Evolutionary conservation across 2,113 vertebrate genomes (phyloP), one percentile per base, ranked within the genome.

Genomic region (Mustelus asterias): DNA sequence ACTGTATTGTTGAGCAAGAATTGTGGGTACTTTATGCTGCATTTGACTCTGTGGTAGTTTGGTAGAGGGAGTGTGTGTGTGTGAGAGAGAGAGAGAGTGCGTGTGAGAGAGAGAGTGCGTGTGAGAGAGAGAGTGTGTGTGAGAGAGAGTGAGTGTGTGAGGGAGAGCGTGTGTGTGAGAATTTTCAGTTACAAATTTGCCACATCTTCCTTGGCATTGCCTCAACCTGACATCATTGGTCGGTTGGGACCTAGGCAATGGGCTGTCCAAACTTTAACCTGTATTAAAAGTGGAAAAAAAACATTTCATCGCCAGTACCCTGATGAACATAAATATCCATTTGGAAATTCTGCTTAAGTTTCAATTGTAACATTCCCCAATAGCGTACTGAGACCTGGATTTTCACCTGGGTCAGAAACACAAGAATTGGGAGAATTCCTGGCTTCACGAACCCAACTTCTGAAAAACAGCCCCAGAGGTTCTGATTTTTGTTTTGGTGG

Each of bases 161-260:
- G n/a, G n/a, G n/a, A n/a, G n/a, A n/a, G n/a, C n/a, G n/a, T n/a
- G n/a, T n/a, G n/a, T n/a, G n/a, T n/a, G 60, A 37, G 20, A 20
- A 63, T 65, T 93, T 93, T 93, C 60, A 93, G 89, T 67, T 63
- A 65, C 60, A 93, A 37, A 93, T 37, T 92, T 93, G 89, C 60
- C n/a, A 67, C 60, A 8, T 65, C 63, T 6, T 60, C 88, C 63
- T 63, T 9, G 60, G 33, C 1, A 37, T 37, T 93, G 89, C 6
- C 5, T 93, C 80, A n/a, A 2, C 16, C 33, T 65, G 33, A 92
- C n/a, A n/a, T 92, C 29, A 92, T 92, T 33, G 16, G 16, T 65
- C 58, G 37, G 16, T 33, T 65, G 65, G n/a, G 58, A 29, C n/a
- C 6, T 8, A 63, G 89, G 58, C 33, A 16, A 65, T n/a, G 14